Conservation (phyloP, 2,888 invertebrate genomes). For the Eretmocerus hayati region DNA sequence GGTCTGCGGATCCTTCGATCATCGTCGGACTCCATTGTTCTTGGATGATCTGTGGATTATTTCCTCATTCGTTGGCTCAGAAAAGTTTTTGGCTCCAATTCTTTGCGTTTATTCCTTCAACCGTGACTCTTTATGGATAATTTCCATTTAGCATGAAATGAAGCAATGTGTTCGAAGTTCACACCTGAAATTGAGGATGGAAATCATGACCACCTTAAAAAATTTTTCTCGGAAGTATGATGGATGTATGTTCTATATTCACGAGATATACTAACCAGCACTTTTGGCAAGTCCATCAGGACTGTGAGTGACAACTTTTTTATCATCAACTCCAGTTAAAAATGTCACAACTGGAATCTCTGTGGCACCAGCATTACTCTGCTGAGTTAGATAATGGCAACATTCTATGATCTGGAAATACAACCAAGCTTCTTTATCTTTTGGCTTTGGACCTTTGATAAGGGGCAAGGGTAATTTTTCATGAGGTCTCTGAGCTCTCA, state of each 20-base stretch:
- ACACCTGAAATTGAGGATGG: slow-evolving; percentile 58
- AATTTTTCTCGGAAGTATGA: too few relatives aligned
- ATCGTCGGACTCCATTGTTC: not conserved
- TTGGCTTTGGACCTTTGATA: slow-evolving; percentile 70
- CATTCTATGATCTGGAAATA: slow-evolving; percentile 79
- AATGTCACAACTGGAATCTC: slow-evolving; percentile 65
- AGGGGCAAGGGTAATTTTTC: slow-evolving; percentile 68
- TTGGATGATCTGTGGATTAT: not conserved
- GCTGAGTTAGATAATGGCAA: slow-evolving; percentile 66
- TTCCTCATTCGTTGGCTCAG: not conserved
- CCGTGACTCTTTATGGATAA: slow-evolving; percentile 61
- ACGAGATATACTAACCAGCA: slow-evolving; percentile 52
- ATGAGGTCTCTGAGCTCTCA: slow-evolving; percentile 78
- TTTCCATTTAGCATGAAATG: slow-evolving; percentile 82
- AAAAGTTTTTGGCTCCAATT: not conserved
- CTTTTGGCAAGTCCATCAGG: slow-evolving; percentile 70
- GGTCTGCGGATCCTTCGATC: not conserved
- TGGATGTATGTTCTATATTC: too few relatives aligned
- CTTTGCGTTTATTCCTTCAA: slow-evolving; percentile 45
- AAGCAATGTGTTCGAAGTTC: slow-evolving; percentile 71
- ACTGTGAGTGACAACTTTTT: slow-evolving; percentile 58
- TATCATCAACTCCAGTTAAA: slow-evolving; percentile 61
- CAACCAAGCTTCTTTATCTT: slow-evolving; percentile 65
- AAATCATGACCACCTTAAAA: too few relatives aligned
- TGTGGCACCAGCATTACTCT: slow-evolving; percentile 44